These are phyloP conservation scores for Coelopa frigida DNA, from an alignment of 1,140 invertebrate species.

Conservation along the genomic window DNA sequence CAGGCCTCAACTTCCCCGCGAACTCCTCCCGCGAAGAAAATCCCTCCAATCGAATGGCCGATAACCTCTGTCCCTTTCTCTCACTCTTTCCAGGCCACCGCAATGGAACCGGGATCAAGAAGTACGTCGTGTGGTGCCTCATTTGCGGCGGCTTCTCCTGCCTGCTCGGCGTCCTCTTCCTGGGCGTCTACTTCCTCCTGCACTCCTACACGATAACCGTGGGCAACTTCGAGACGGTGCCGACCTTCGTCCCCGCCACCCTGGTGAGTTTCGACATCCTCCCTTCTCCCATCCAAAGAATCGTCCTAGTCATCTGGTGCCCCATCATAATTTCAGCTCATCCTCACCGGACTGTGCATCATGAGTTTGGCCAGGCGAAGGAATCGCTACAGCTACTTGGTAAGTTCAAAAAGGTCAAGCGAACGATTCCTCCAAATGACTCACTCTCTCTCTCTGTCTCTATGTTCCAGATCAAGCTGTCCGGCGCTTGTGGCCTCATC, in stretches of 20 bases:
- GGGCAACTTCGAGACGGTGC: constrained; percentile 76
- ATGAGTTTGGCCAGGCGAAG: constrained; percentile 74
- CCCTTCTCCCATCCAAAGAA: background rate
- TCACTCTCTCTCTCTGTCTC: background rate
- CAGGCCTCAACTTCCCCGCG: too few species aligned
- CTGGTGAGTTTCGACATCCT: constrained; percentile 53
- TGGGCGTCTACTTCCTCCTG: constrained; percentile 67
- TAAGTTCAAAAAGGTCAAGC: constrained; percentile 47
- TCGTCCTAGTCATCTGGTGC: background rate
- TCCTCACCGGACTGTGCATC: constrained; percentile 75
- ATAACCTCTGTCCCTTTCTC: too few species aligned
- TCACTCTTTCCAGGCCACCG: constrained; percentile 34
- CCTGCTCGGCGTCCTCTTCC: constrained; percentile 64
- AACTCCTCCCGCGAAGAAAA: too few species aligned
- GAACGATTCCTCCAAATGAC: background rate
- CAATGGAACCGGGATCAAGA: constrained; percentile 48
- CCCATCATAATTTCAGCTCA: constrained; percentile 55
- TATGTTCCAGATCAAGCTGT: constrained; percentile 68
- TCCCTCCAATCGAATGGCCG: too few species aligned
- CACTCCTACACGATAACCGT: constrained; percentile 71
- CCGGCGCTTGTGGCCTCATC: constrained; percentile 72
- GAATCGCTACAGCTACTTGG: constrained; percentile 79
- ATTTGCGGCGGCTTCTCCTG: constrained; percentile 65
- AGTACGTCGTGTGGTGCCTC: constrained; percentile 70
- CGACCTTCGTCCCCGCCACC: constrained; percentile 71